Base-by-base conservation (phyloP, 1,140 invertebrate genomes). In the Bilobella aurantiaca region DNA sequence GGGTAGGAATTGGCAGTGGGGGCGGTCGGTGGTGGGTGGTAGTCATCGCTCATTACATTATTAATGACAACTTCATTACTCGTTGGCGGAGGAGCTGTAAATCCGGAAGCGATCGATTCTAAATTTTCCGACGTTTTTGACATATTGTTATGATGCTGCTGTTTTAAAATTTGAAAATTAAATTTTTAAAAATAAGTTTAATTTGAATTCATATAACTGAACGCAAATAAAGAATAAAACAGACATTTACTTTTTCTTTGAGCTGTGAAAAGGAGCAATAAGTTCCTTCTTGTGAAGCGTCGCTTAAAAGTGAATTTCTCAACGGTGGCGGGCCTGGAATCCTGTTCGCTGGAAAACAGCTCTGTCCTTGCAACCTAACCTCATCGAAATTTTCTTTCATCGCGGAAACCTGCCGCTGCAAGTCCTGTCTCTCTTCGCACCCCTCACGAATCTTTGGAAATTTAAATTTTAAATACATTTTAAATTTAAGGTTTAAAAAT, bases 401-500 rank as follows among this genome's bases (percentile, higher is more conserved):
- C 23, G 14, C 49, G 8, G 49, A 8, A 8, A 59, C 28, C 37
- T 32, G 12, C 1, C 53, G 37, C 59, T 62, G 60, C 3, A 66
- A 30, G 2, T 66, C 65, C 30, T 62, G 65, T 18, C 65, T 3
- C 46, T 66, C 65, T 47, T 66, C 65, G 42, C 58, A 63, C 2
- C 60, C 65, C 37, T 62, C 63, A 25, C 65, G 58, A 21, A 62
- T 47, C 60, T 62, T 25, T 25, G 16, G 3, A 25, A 47, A 42
- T 28, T 32, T 12, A 62, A 42, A 47, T 27, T 18, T 42, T 12
- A 37, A 62, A 62, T n/a, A 23, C 18, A n/a, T 8, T 32, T 28
- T 34, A 60, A 58, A 25, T 27, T 27, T 27, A 16, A 27, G 56
- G 14, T 14, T 18, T 58, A 14, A 58, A n/a, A n/a, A n/a, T n/a